Conservation (phyloP, 2,113 vertebrate species). For the Setophaga coronata region DNA sequence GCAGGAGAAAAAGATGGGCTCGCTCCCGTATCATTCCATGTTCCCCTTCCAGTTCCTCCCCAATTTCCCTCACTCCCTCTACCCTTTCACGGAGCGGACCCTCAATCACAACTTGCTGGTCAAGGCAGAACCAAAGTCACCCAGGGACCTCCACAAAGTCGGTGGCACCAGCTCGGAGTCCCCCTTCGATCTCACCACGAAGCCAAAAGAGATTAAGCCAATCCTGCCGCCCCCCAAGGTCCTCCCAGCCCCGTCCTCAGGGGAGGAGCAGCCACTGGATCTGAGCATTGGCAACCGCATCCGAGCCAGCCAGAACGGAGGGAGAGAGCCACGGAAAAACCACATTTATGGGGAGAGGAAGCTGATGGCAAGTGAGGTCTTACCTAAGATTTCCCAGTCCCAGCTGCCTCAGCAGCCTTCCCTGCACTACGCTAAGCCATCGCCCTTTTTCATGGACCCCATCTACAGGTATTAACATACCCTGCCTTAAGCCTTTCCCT, state of each 20-base stretch:
- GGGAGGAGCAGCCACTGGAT: conserved; percentile 95
- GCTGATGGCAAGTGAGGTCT: conserved; percentile 78
- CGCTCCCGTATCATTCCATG: conserved; percentile 93
- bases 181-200: conserved; percentile 96
- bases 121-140: conserved; percentile 95
- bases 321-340: conserved; percentile 86
- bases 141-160: conserved; percentile 89
- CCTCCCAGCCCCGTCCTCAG: conserved; percentile 61
- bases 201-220: conserved; percentile 89
- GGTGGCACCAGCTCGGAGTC: conserved; percentile 81
- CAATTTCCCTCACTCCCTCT: conserved; percentile 93
- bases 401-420: conserved; percentile 88
- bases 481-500: conserved; percentile 59
- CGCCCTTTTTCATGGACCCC: conserved; percentile 99
- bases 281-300: conserved; percentile 92
- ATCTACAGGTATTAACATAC: conserved; percentile 98
- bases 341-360: conserved; percentile 87
- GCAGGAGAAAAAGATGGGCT: conserved; percentile 95
- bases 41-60: conserved; percentile 97
- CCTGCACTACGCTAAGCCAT: conserved; percentile 97
- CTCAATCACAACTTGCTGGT: conserved; percentile 91
- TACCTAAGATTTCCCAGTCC: conserved; percentile 79
- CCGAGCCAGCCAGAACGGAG: conserved; percentile 87
- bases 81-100: conserved; percentile 89
- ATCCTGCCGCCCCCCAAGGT: conserved; percentile 73